Evolutionary conservation across 2,113 vertebrate genomes (phyloP).

Genomic region (Corythornis cristatus): DNA sequence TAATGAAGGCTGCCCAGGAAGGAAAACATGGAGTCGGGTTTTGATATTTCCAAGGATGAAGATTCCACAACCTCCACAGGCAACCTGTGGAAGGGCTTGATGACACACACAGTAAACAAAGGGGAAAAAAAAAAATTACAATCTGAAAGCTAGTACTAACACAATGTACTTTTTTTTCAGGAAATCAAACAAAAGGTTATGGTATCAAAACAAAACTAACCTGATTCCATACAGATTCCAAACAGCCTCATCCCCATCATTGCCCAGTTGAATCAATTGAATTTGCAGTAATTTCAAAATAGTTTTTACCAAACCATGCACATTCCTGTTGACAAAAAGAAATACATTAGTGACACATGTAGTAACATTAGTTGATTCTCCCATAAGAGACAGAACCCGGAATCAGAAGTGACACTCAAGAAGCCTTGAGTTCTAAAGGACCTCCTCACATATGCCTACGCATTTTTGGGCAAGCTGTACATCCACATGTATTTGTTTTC

Average conservation of each 20-base stretch:
- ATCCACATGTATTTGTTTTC: not conserved
- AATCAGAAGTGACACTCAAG: not conserved
- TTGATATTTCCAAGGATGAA: not conserved
- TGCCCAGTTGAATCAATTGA: conserved; percentile 77
- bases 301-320: conserved; percentile 89
- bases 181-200: not conserved
- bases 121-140: not conserved
- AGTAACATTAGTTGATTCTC: not conserved
- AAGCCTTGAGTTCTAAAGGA: not conserved
- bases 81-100: not conserved
- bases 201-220: conserved; percentile 60
- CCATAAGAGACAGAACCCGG: not conserved
- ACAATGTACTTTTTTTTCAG: not conserved
- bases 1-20: not conserved
- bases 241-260: conserved; percentile 57
- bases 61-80: not conserved
- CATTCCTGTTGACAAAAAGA: conserved; percentile 78
- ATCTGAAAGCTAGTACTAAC: not conserved
- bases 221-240: conserved; percentile 86
- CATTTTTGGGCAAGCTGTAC: not conserved
- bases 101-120: not conserved
- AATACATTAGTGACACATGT: not conserved
- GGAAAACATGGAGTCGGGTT: not conserved
- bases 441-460: not conserved
- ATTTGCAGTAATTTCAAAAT: conserved; percentile 85